Percentiles rank a stretch among this genome's conserved stretches.
Evolutionary conservation across 2,797 vertebrate genomes (phyloP).

Genomic region (Pseudochaenichthys georgianus): DNA sequence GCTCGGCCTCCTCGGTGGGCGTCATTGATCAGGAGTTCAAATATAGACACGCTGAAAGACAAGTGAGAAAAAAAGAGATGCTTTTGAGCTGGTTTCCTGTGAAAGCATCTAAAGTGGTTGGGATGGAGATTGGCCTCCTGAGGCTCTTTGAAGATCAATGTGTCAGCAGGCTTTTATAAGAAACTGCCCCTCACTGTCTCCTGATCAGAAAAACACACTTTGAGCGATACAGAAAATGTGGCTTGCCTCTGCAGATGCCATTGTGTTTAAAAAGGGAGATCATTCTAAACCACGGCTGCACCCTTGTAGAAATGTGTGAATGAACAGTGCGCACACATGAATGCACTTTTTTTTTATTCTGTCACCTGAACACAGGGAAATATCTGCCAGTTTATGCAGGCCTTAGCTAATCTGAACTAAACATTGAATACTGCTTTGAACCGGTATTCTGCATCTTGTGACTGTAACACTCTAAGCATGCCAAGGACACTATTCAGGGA

Average conservation of each 20-base stretch:
- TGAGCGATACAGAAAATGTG: constrained; percentile 7
- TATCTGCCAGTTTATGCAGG: background rate
- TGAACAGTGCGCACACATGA: background rate
- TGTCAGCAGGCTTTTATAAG: constrained; percentile 67
- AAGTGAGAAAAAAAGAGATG: constrained; percentile 19
- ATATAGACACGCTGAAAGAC: constrained; percentile 36
- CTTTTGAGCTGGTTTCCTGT: constrained; percentile 69
- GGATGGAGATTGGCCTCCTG: constrained; percentile 69
- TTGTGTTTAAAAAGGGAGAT: background rate
- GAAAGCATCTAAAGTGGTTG: constrained; percentile 68
- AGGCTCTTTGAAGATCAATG: constrained; percentile 72
- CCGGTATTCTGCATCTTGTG: too few relatives aligned
- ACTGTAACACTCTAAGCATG: too few relatives aligned
- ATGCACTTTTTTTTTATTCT: background rate
- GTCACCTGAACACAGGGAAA: background rate
- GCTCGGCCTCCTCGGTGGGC: constrained; percentile 33
- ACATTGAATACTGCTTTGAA: too few relatives aligned
- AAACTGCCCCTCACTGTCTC: constrained; percentile 38
- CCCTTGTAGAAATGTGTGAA: background rate
- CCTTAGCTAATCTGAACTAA: too few relatives aligned
- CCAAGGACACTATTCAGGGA: too few relatives aligned
- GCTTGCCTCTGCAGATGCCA: background rate
- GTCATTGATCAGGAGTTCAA: constrained; percentile 65
- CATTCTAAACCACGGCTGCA: background rate
- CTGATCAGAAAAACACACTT: constrained; percentile 40